Evolutionary conservation across 2,797 vertebrate species (phyloP).

Genomic region (Masticophis lateralis): DNA sequence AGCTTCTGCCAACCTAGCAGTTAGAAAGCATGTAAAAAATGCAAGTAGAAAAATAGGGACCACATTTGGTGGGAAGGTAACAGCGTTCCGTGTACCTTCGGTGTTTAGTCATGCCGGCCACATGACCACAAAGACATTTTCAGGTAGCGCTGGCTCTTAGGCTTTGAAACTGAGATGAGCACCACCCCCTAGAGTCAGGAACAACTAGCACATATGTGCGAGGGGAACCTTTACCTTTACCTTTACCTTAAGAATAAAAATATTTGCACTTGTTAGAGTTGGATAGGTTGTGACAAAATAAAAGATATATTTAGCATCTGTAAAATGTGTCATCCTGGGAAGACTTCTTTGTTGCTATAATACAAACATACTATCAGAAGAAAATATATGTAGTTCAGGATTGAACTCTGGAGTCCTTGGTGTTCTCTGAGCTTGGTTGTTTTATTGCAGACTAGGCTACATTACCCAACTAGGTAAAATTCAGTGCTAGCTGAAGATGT

Average conservation of each 20-base stretch:
- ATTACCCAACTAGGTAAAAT: neutral
- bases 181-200: too few species aligned
- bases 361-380: neutral
- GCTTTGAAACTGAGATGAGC: too few species aligned
- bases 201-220: too few species aligned
- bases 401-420: neutral
- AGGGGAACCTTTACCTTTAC: neutral
- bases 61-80: too few species aligned
- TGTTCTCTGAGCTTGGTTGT: neutral
- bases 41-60: too few species aligned
- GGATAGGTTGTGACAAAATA: neutral
- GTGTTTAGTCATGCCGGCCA: too few species aligned
- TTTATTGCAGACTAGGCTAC: neutral
- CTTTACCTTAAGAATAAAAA: neutral
- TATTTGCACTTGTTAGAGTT: neutral
- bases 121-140: too few species aligned
- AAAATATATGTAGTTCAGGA: neutral
- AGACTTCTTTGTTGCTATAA: neutral
- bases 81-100: too few species aligned
- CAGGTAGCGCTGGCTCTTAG: too few species aligned
- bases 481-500: neutral
- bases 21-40: too few species aligned
- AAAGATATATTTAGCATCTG: neutral
- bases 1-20: too few species aligned
- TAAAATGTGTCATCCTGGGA: neutral